Evolutionary conservation across 1,140 invertebrate species (phyloP), one percentile per base, ranked within the genome.

Genomic region (Rhizoglyphus robini): DNA sequence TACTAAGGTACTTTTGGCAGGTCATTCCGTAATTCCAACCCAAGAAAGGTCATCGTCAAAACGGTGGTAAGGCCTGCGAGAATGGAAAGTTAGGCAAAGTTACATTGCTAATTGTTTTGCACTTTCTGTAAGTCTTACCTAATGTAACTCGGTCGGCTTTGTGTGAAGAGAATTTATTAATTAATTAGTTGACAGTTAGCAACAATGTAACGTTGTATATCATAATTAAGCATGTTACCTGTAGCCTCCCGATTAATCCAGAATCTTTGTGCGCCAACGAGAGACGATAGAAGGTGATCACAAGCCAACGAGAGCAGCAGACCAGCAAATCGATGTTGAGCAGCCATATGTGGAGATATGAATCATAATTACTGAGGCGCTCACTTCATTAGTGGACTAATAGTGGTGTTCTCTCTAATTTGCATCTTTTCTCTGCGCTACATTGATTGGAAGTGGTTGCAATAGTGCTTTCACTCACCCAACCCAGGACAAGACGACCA

Each of bases 161-260:
- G 20, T 41, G 11, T 51, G 20, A n/a, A 8, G 5, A 51, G 15
- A 51, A 27, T 51, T 51, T 4, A 20, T 51, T 27, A 51, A 51
- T 51, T 23, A 20, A 32, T 60, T 60, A 8, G 8, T 5, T 13
- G 58, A 34, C 15, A n/a, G n/a, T n/a, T n/a, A n/a, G n/a, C 11
- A 11, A 57, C 11, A 13, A 13, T 13, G 23, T 57, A 13, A 57
- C 13, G 23, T 57, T 57, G 23, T 57, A 13, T 13, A 13, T 57
- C 29, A 30, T 11, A 57, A 57, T 13, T 57, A 13, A 57, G 11
- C 11, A 8, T 18, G 25, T 41, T 46, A 63, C 61, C 85, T 0
- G 92, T 96, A 0, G 92, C 92, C 77, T 96, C 92, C 29, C 91
- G 81, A 78, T 96, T 90, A 36, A 95, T 90, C 90, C 91, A 96